Evolutionary conservation across 2,797 vertebrate species (phyloP).

Genomic region (Lateolabrax maculatus): DNA sequence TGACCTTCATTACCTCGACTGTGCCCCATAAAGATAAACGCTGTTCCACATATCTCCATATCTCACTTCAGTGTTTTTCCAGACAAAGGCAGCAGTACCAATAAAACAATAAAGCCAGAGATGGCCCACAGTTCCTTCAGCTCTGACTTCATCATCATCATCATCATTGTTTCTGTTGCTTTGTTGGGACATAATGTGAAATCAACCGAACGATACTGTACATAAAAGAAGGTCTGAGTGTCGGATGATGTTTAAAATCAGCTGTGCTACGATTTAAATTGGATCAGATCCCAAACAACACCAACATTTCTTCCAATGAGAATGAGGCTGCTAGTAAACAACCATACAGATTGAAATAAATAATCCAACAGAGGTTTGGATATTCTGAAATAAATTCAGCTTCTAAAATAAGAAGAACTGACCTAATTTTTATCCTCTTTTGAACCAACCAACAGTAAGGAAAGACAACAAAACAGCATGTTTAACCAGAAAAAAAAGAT

Average conservation of each 20-base stretch:
- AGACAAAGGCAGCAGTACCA: not conserved
- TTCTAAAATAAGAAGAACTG: not conserved
- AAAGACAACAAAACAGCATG: not conserved
- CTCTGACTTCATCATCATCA: not conserved
- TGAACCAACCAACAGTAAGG: not conserved
- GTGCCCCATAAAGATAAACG: not conserved
- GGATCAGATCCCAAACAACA: conserved; percentile 16
- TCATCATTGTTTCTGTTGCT: not conserved
- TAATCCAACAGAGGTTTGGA: not conserved
- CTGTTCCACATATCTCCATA: not conserved
- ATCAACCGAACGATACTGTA: too few species aligned
- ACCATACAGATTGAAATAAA: not conserved
- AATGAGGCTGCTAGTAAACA: not conserved
- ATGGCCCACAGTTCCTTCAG: not conserved
- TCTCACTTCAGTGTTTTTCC: too few species aligned
- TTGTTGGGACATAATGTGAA: not conserved
- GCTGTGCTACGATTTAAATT: conserved; percentile 8
- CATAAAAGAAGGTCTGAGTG: not conserved
- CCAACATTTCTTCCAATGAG: not conserved
- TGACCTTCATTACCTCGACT: not conserved
- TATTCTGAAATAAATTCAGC: not conserved
- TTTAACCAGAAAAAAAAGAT: not conserved
- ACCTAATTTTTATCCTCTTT: not conserved
- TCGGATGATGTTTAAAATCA: not conserved
- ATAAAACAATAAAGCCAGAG: not conserved